Conservation (phyloP, 2,797 vertebrate genomes). For the Syncerus caffer region DNA sequence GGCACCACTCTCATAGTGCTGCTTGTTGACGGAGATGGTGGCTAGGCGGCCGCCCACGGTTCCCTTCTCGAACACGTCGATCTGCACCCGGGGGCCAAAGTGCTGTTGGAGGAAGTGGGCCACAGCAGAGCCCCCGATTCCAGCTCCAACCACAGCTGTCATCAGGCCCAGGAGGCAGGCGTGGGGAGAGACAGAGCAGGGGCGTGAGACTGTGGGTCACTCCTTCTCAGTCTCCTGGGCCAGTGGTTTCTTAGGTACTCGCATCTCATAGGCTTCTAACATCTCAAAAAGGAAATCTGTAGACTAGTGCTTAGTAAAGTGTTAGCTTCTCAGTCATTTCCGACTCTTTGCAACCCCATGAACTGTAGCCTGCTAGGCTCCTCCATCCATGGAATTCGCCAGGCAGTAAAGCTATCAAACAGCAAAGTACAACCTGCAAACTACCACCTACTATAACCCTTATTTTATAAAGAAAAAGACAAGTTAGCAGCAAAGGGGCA, state of each 20-base stretch:
- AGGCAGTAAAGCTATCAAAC: neutral
- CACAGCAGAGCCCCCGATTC: slow-evolving; percentile 94
- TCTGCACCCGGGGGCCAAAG: slow-evolving; percentile 94
- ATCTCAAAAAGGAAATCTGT: neutral
- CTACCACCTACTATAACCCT: neutral
- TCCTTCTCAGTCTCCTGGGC: neutral
- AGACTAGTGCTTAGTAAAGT: neutral
- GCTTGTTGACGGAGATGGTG: slow-evolving; percentile 94
- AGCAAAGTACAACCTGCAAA: neutral
- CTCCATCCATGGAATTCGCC: neutral
- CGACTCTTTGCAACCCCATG: neutral
- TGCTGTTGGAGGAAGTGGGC: slow-evolving; percentile 95
- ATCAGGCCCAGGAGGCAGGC: neutral
- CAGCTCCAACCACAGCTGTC: slow-evolving; percentile 93
- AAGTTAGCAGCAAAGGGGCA: neutral
- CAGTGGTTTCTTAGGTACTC: neutral
- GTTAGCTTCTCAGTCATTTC: neutral
- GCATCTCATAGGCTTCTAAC: neutral
- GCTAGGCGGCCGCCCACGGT: slow-evolving; percentile 93
- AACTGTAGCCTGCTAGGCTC: neutral
- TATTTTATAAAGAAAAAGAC: neutral
- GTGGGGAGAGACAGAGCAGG: neutral
- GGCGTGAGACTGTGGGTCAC: neutral
- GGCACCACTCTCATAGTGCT: slow-evolving; percentile 94
- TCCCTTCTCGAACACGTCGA: slow-evolving; percentile 94